Evolutionary conservation across 1,140 invertebrate genomes (phyloP).

Genomic region (Apis dorsata): DNA sequence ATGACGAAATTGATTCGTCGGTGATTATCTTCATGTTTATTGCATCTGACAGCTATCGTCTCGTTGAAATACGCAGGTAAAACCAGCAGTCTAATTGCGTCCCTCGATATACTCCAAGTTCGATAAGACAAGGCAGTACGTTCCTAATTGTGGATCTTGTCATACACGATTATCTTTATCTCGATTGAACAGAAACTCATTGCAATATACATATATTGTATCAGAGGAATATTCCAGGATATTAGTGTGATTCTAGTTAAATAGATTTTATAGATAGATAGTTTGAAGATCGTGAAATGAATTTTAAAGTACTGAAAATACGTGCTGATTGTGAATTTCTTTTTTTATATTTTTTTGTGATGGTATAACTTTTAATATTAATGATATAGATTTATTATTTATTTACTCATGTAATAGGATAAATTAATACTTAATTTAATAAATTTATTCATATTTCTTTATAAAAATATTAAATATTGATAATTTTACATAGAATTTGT

Average conservation of each 20-base stretch:
- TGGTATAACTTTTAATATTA: too few relatives aligned
- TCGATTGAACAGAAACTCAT: not conserved
- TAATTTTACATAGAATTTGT: too few relatives aligned
- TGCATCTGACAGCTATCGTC: not conserved
- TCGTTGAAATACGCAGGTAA: not conserved
- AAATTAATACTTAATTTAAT: too few relatives aligned
- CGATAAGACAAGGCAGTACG: slow-evolving; percentile 13
- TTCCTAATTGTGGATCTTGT: not conserved
- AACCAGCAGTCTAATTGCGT: slow-evolving; percentile 15
- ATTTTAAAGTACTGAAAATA: too few relatives aligned
- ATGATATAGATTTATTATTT: too few relatives aligned
- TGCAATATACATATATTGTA: not conserved
- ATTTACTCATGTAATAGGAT: too few relatives aligned
- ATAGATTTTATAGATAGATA: too few relatives aligned
- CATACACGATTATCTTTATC: not conserved
- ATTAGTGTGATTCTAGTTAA: not conserved
- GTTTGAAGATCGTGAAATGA: too few relatives aligned
- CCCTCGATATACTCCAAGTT: slow-evolving; percentile 16
- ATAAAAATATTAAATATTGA: too few relatives aligned
- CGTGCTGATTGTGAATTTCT: too few relatives aligned
- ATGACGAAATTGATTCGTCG: slow-evolving; percentile 1
- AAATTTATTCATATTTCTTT: too few relatives aligned
- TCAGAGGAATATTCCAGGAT: not conserved
- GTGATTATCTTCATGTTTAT: slow-evolving; percentile 33
- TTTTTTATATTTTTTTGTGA: too few relatives aligned